phyloP scores from a whole-genome alignment of 2,797 vertebrate genomes.

The Chloroceryle amazona region DNA sequence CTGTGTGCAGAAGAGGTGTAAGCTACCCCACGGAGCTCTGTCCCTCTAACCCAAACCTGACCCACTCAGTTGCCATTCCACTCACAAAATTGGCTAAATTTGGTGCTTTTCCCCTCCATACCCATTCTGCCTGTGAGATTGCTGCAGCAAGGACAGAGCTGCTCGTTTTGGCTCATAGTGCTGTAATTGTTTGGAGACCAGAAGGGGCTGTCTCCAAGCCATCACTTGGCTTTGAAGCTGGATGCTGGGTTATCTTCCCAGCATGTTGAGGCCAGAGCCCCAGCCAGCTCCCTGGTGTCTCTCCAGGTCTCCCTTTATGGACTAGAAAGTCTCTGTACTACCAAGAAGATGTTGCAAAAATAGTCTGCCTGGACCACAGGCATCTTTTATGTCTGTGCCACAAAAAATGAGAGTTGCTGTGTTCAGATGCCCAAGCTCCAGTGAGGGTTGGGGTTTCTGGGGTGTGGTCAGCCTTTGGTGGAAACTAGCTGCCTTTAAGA shows the following conservation, averaged over 20 bases:
- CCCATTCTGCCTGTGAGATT: background rate
- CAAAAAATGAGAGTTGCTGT: background rate
- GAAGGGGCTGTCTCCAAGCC: background rate
- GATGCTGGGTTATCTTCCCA: background rate
- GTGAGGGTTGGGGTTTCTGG: background rate
- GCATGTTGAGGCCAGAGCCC: background rate
- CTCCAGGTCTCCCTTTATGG: background rate
- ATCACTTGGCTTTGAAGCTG: background rate
- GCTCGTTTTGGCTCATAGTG: background rate
- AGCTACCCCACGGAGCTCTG: background rate
- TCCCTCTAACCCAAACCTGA: background rate
- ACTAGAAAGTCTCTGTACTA: background rate
- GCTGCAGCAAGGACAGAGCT: background rate
- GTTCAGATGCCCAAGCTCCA: accelerated
- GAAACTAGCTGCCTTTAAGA: background rate
- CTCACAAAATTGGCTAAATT: background rate
- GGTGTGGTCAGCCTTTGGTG: background rate
- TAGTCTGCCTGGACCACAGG: background rate
- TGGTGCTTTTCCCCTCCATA: accelerated
- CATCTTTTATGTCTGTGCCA: background rate
- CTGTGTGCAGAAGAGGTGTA: background rate
- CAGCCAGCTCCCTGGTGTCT: background rate
- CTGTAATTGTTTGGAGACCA: background rate
- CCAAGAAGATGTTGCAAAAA: background rate
- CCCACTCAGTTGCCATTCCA: no score